phyloP scores from a whole-genome alignment of 1,140 invertebrate species.

The Trichonephila clavata region DNA sequence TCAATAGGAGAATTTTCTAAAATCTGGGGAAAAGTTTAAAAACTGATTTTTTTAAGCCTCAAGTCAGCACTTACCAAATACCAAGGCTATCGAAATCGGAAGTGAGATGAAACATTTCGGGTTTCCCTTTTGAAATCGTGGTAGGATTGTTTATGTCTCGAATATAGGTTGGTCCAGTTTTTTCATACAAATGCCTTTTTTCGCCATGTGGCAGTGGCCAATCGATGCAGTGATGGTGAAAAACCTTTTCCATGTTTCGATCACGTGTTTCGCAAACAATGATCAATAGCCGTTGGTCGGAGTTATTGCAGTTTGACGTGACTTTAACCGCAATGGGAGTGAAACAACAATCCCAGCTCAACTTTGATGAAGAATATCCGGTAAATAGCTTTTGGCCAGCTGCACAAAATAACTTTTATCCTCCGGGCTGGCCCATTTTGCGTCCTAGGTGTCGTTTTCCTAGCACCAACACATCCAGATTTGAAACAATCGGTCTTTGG shows the following conservation, averaged over 20 bases:
- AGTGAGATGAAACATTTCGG: background rate
- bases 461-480: background rate
- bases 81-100: background rate
- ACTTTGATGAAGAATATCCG: conserved; percentile 73
- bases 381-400: conserved; percentile 64
- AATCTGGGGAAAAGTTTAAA: background rate
- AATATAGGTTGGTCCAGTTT: background rate
- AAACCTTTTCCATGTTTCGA: conserved; percentile 72
- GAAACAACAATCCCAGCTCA: conserved; percentile 66
- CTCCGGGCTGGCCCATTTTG: conserved; percentile 28
- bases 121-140: background rate
- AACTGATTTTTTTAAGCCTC: background rate
- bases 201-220: conserved; percentile 56
- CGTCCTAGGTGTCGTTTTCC: background rate
- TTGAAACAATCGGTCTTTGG: background rate
- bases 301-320: conserved; percentile 76
- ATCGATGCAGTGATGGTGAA: conserved; percentile 68
- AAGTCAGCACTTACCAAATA: too few species aligned
- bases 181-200: conserved; percentile 34
- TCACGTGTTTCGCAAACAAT: conserved; percentile 76
- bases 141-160: conserved; percentile 4
- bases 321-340: conserved; percentile 75
- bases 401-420: conserved; percentile 72
- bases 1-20: too few species aligned
- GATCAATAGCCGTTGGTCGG: conserved; percentile 74